Conservation (phyloP, 2,113 vertebrate genomes). For the Holacanthus passer region DNA sequence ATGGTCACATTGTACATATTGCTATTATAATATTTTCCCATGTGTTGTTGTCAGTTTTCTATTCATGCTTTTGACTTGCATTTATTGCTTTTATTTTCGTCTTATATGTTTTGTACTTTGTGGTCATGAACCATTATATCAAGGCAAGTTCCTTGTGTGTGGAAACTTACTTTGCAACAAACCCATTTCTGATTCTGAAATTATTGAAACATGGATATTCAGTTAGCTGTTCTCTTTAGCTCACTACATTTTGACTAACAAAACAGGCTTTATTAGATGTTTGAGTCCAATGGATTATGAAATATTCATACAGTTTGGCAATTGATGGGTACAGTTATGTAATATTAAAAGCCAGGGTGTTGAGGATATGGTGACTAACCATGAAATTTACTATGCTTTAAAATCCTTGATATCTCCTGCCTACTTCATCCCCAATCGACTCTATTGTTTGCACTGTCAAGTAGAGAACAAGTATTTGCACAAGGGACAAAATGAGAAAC, state of each 20-base stretch:
- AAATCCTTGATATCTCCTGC: not conserved
- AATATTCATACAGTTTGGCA: constrained; percentile 26
- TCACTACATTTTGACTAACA: not conserved
- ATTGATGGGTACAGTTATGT: not conserved
- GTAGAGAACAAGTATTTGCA: constrained; percentile 2
- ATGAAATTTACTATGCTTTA: not conserved
- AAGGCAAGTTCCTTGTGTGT: no score
- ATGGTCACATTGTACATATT: no score
- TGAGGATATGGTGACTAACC: not conserved
- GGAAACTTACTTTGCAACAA: no score
- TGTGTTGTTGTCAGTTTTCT: no score
- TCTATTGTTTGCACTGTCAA: constrained; percentile 11
- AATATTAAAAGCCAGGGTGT: constrained; percentile 26
- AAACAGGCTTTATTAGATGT: not conserved
- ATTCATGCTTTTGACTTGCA: no score
- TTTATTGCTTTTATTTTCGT: no score
- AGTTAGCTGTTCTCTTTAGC: not conserved
- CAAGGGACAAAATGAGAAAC: constrained; percentile 12
- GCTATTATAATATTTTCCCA: no score
- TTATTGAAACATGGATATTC: constrained; percentile 2
- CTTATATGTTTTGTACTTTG: no score
- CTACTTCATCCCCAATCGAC: not conserved
- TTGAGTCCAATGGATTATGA: not conserved
- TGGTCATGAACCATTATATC: no score
- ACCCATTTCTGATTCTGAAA: no score